These are phyloP conservation scores for Corythornis madagascariensis DNA, from an alignment of 2,113 vertebrate species.

Conservation along the genomic window DNA sequence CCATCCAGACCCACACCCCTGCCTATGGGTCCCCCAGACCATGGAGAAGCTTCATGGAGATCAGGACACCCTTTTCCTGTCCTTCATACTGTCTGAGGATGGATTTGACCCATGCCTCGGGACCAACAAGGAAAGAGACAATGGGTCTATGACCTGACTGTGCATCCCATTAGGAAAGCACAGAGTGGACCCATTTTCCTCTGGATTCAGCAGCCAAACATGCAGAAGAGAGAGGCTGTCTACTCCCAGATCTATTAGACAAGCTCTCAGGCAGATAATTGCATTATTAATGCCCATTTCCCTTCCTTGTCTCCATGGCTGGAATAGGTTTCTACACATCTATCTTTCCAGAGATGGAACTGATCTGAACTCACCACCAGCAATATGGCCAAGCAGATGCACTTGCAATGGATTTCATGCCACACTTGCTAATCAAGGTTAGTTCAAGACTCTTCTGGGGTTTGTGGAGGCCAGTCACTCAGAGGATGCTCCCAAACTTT, in stretches of 20 bases:
- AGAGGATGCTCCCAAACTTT: neutral
- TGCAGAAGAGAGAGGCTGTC: neutral
- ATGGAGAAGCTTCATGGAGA: neutral
- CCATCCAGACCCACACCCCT: neutral
- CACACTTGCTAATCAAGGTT: neutral
- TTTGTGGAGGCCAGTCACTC: neutral
- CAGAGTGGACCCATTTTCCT: neutral
- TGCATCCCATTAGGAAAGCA: neutral
- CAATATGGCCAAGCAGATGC: neutral
- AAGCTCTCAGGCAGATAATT: neutral
- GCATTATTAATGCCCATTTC: constrained; percentile 23
- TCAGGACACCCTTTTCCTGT: neutral
- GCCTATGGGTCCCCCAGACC: neutral
- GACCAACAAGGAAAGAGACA: neutral
- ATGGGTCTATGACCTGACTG: neutral
- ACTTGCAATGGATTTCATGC: neutral
- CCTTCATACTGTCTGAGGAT: neutral
- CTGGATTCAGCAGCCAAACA: neutral
- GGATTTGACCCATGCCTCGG: neutral
- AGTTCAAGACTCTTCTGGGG: neutral
- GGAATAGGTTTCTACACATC: neutral
- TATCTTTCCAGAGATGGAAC: neutral
- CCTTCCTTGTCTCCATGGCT: neutral
- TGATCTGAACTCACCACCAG: neutral
- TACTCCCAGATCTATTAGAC: neutral